Base-by-base conservation (phyloP, 2,888 invertebrate species). In the Dryadula phaetusa region DNA sequence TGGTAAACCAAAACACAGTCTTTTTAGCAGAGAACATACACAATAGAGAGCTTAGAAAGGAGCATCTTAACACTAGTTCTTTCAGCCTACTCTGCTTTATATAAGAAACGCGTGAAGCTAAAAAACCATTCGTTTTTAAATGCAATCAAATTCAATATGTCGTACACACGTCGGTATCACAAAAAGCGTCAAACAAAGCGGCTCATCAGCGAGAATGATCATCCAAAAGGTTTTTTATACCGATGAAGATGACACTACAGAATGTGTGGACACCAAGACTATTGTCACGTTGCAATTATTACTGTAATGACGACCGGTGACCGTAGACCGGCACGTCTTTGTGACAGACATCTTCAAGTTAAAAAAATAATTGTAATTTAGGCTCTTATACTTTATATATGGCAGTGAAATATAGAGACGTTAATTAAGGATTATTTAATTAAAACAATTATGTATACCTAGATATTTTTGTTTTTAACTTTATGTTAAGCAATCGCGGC, bases 171-270 rank as follows among this genome's bases (percentile, higher is more conserved):
- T 40, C 69, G 66, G 54, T 54, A 47, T 40, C 32, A 63, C 63
- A 63, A 66, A 69, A 62, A 67, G 63, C 69, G 69, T 70, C 70
- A 73, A 74, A 74, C 70, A 70, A 67, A 64, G 70, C 70, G 71
- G 44, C 69, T 73, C 74, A 74, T 74, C 74, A 74, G 62, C 52
- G 58, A 64, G 67, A 54, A 74, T 74, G 73, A 73, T 72, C 28
- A 49, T 66, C 70, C 63, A 66, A 62, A 72, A 65, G 49, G 64
- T 66, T 69, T 69, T 70, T 70, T 69, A 56, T 62, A 64, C 49
- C 67, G 68, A 74, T 72, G 75, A 64, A 65, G 70, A 74, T 74
- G 75, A 75, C 75, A 69, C 65, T 44, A 67, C 67, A 67, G 65
- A 69, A 64, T 63, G n/a, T 54, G 66, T 56, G 66, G 66, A 66